Base-by-base conservation (phyloP, 2,888 invertebrate species). In the Gisinianus flammeolus region DNA sequence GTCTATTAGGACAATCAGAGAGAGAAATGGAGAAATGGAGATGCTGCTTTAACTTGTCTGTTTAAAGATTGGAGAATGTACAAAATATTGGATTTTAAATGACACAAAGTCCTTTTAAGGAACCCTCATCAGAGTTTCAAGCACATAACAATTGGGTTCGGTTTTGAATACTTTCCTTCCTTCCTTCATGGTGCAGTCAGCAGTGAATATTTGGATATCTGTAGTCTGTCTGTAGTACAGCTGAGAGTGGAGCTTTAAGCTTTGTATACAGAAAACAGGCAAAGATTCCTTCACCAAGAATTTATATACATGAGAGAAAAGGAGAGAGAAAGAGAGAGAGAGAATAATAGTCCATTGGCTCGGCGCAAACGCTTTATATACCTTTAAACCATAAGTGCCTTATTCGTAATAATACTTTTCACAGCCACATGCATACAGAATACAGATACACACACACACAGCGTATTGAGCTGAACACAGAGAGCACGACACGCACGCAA, bases 31-130 rank as follows among this genome's bases (percentile, higher is more conserved):
- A n/a, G n/a, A n/a, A n/a, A n/a, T n/a, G n/a, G n/a, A n/a, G n/a
- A n/a, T n/a, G n/a, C n/a, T n/a, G n/a, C n/a, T n/a, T n/a, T n/a
- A n/a, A n/a, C n/a, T n/a, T n/a, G n/a, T n/a, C n/a, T n/a, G 35
- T 35, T 8, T 35, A 35, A 12, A 35, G 35, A 8, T 8, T n/a
- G 56, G 58, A 58, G 58, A 58, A n/a, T 58, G 58, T 8, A 58
- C 24, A 28, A 62, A 44, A 44, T 26, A 24, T 24, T 22, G 44
- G 69, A 69, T n/a, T 22, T 24, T 69, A 35, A 69, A 22, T 44
- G 35, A 44, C 69, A 69, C 69, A 69, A 69, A 12, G 44, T 35
- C 69, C 69, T 69, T 69, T 69, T 52, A 74, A 74, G 62, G 64
- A 58, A 74, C 64, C n/a, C 35, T 35, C 58, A 74, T 28, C 62